Evolutionary conservation across 2,797 vertebrate genomes (phyloP), one percentile per base, ranked within the genome.

Genomic region (Ibycter americanus): DNA sequence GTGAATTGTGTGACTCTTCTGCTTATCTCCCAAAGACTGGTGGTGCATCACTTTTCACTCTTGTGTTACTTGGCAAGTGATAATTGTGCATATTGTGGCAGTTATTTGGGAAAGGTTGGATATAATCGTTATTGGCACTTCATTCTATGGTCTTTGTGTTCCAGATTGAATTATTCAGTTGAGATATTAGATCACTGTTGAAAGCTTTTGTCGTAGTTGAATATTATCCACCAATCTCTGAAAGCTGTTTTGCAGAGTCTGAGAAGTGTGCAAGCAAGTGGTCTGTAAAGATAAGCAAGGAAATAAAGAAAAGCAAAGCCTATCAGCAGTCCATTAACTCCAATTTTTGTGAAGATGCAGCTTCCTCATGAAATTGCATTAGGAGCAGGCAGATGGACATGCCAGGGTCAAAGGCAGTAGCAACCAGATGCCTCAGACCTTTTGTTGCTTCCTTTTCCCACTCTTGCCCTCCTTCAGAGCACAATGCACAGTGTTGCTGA

Each of bases 171-270:
- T 79, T 95, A 84, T 80, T 95, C 77, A 87, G 15, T 8, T 93
- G 73, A 70, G 90, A 84, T n/a, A 20, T 66, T 36, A 76, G 66
- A 86, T 27, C 73, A 44, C 58, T 95, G 85, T 59, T 95, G 89
- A 95, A 96, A 96, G 91, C 58, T 90, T 95, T 94, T 95, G 91
- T 90, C 70, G 63, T 66, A 59, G n/a, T 25, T 95, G 73, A 61
- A 62, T 89, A 16, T 79, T 94, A 83, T 84, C 87, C 85, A 82
- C n/a, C 18, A 52, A 70, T 44, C n/a, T 77, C 51, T 82, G 56
- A 84, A 96, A 82, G 25, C 47, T 1, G 3, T 82, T 93, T 87
- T 80, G 14, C 18, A 58, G 52, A 85, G 8, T 27, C 32, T 90
- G 36, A 54, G 66, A 82, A 79, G 44, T 17, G 34, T 5, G 6